Conservation (phyloP, 2,113 vertebrate genomes). For the Chascanopsetta lugubris region DNA sequence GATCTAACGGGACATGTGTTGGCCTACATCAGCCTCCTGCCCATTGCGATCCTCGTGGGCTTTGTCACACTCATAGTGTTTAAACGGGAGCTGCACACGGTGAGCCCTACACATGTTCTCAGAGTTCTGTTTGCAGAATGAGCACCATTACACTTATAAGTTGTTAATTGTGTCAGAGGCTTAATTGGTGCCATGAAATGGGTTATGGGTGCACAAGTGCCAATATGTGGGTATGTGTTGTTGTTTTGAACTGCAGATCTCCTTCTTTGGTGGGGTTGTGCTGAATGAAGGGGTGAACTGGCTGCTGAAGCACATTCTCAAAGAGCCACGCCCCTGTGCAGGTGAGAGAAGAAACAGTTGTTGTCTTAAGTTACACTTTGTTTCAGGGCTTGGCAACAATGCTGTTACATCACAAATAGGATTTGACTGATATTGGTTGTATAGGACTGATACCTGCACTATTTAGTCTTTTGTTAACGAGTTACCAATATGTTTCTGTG, state of each 20-base stretch:
- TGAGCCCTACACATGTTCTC: conserved; percentile 75
- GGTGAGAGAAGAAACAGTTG: conserved; percentile 74
- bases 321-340: conserved; percentile 94
- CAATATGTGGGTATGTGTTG: not conserved
- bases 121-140: not conserved
- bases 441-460: no score
- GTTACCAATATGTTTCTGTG: no score
- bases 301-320: conserved; percentile 93
- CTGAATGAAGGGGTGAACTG: conserved; percentile 97
- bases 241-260: conserved; percentile 83
- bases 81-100: conserved; percentile 98
- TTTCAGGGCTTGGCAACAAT: not conserved
- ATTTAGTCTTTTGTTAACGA: no score
- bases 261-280: conserved; percentile 92
- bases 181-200: not conserved
- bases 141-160: not conserved
- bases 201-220: not conserved
- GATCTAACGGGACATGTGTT: conserved; percentile 93
- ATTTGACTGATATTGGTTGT: no score
- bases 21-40: conserved; percentile 93
- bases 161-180: not conserved
- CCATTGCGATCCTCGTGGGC: conserved; percentile 91
- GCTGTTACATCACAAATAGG: not conserved
- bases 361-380: not conserved
- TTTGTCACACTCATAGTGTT: conserved; percentile 98